Base-by-base conservation (phyloP, 2,888 invertebrate genomes). In the Philaethria dido region DNA sequence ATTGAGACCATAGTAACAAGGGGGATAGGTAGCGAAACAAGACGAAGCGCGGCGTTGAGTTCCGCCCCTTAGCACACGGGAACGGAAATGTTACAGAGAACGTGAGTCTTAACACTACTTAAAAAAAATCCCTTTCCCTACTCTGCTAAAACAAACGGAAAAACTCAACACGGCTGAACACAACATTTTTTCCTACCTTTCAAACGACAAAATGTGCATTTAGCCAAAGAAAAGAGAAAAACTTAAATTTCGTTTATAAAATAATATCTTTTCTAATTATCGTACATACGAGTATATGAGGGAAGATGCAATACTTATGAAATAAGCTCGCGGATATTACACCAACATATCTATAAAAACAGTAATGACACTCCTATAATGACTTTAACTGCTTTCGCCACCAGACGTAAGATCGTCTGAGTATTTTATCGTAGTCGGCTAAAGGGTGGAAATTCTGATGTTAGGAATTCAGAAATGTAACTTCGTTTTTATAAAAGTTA, bases 401-500 rank as follows among this genome's bases (percentile, higher is more conserved):
- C 16, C 33, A 36, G 45, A 60, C 44, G 50, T 65, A 59, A 62
- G 22, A 39, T 18, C 50, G 65, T 65, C 65, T 65, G 65, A 65
- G 65, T 42, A 62, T 59, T 62, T 59, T 74, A 72, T 74, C 69
- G 64, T 69, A 61, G 48, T 70, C n/a, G n/a, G 29, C 25, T 64
- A 62, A 60, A 48, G 42, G 44, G 60, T 64, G 72, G 80, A 82
- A 79, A n/a, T n/a, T n/a, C n/a, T n/a, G n/a, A n/a, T n/a, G n/a
- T n/a, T n/a, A n/a, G n/a, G n/a, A n/a, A n/a, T n/a, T n/a, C n/a
- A n/a, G n/a, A 77, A 77, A 82, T 81, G 81, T 48, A 78, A 67
- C 66, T 80, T 79, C 71, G 75, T 80, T 81, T 77, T 82, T 76
- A 78, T 74, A 72, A 68, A n/a, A 68, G 55, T 69, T 66, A 72